Evolutionary conservation across 1,140 invertebrate species (phyloP), one percentile per base, ranked within the genome.

Genomic region (Drosophila sp.): DNA sequence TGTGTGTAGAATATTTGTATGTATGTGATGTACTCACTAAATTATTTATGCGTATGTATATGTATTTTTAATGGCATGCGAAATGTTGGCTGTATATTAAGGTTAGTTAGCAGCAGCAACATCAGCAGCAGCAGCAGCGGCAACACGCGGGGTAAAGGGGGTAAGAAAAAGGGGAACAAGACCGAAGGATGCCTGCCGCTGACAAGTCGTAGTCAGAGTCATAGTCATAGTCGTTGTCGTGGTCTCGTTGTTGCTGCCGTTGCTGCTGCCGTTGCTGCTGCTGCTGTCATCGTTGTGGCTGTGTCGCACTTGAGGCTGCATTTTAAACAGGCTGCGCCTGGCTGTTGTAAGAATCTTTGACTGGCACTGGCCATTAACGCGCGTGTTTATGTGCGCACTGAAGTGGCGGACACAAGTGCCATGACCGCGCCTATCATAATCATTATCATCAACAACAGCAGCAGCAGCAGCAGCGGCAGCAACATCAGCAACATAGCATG

Each of bases 381-480:
- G 65, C 65, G 65, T 60, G 47, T 67, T 67, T 60, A 67, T 60
- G 65, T 60, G 65, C 40, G 65, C 57, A 32, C 65, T 67, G 56
- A 67, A 67, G 65, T 67, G 65, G 55, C 23, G 40, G 25, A 47
- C 56, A 44, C 25, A 67, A 67, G 56, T 67, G 41, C 23, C 55
- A 50, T 57, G 57, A 58, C 41, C 65, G 56, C 65, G 65, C 65
- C 55, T 67, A 67, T 67, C 38, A 67, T 67, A 67, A 67, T 67
- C 65, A 67, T 67, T 67, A 67, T 60, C 57, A 60, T 40, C 56
- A 60, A 41, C 56, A 60, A 29, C 56, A 67, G 40, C 40, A 66
- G 55, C 64, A 32, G 10, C 35, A 66, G 64, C 40, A 33, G 11
- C 10, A 47, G 55, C 10, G 27, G 11, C 1, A 35, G 11, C 7